Conservation (phyloP, 1,140 invertebrate species). For the Pseudomyrmex cubaensis region DNA sequence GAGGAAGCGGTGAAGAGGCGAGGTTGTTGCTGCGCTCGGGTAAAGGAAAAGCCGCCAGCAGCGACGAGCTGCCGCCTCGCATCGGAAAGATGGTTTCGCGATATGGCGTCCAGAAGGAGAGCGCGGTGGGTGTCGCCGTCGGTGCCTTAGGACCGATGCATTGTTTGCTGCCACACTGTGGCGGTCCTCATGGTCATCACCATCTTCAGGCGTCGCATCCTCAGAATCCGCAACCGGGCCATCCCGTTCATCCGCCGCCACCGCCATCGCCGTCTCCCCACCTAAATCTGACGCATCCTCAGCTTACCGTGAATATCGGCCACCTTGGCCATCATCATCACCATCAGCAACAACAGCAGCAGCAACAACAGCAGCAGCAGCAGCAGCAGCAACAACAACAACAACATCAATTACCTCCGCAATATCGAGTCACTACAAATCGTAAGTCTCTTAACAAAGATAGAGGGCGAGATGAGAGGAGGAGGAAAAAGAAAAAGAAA, state of each 20-base stretch:
- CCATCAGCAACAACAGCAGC: constrained; percentile 77
- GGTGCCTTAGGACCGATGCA: constrained; percentile 79
- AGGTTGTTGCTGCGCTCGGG: background rate
- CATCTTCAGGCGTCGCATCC: constrained; percentile 80
- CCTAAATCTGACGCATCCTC: constrained; percentile 79
- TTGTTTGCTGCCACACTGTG: constrained; percentile 80
- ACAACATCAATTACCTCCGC: constrained; percentile 76
- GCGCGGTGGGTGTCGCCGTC: constrained; percentile 80
- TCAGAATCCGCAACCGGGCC: constrained; percentile 77
- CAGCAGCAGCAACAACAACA: constrained; percentile 79
- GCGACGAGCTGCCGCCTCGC: background rate
- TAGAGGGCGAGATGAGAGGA: background rate
- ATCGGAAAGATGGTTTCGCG: constrained; percentile 80
- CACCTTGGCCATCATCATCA: constrained; percentile 78
- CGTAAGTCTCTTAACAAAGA: constrained; percentile 74
- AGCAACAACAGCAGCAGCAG: constrained; percentile 77
- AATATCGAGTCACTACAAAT: constrained; percentile 80
- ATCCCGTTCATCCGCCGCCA: constrained; percentile 78
- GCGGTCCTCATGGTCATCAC: constrained; percentile 78
- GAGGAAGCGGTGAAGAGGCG: too few species aligned
- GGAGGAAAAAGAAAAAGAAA: background rate
- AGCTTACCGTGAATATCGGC: constrained; percentile 80
- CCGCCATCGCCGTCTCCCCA: constrained; percentile 80
- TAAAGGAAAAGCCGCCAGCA: constrained; percentile 12
- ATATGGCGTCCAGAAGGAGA: constrained; percentile 81